Conservation (phyloP, 92 coral and sea anemone species). For the Bergia puertoricense region DNA sequence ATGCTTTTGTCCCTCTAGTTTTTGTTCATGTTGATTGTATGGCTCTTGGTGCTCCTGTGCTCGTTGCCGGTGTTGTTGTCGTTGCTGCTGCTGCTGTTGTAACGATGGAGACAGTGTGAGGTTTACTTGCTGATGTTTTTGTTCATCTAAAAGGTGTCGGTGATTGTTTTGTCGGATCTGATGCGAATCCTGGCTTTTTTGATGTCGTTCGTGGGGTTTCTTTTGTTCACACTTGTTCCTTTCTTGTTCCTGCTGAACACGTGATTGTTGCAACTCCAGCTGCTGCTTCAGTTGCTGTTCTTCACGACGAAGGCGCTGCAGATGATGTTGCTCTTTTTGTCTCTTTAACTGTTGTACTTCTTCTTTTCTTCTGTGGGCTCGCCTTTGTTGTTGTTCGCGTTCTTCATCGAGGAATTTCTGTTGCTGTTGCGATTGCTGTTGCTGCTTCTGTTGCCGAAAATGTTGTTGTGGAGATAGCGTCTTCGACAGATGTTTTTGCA, state of each 20-base stretch:
- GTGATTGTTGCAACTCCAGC: slow-evolving; percentile 22
- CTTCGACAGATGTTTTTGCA: slow-evolving; percentile 30
- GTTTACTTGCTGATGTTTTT: background rate
- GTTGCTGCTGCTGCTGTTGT: background rate
- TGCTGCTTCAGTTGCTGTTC: slow-evolving; percentile 42
- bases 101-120: background rate
- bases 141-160: background rate
- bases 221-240: background rate
- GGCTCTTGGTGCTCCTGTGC: background rate
- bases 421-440: background rate
- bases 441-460: background rate
- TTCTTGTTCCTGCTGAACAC: slow-evolving; percentile 17
- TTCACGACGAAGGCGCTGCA: slow-evolving; percentile 42
- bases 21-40: background rate
- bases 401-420: slow-evolving; percentile 1
- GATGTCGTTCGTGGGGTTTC: background rate
- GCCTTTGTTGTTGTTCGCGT: slow-evolving; percentile 26
- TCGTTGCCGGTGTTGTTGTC: background rate
- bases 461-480: background rate
- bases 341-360: slow-evolving; percentile 28
- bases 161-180: background rate
- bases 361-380: slow-evolving; percentile 17
- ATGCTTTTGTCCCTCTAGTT: background rate
- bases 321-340: slow-evolving; percentile 38
- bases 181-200: background rate